Evolutionary conservation across 2,888 invertebrate genomes (phyloP), one percentile per base, ranked within the genome.

Genomic region (Anagyrus pseudococci): DNA sequence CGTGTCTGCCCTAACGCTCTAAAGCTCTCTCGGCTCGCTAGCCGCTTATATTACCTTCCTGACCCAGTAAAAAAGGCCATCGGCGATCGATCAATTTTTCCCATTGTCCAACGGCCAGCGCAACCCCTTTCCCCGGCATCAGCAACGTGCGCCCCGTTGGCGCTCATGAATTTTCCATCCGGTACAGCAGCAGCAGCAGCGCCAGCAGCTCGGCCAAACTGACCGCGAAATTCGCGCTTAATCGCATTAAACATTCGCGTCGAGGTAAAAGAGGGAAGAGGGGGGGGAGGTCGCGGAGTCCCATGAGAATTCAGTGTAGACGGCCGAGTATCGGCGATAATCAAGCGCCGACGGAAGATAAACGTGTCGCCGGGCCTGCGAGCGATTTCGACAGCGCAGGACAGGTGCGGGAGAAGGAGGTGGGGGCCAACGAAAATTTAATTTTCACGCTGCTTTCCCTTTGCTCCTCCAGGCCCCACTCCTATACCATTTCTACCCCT

Each of bases 211-310:
- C 15, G n/a, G 25, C 40, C 25, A 56, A 57, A 53, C 37, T 44
- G 49, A 64, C 47, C 53, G 25, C 48, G 26, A 60, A 64, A 64
- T 64, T 60, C 33, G 43, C 57, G 33, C 48, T 60, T 60, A 57
- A 64, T 64, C 48, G 56, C 49, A 54, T 54, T 50, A 50, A 44
- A 49, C 46, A 40, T 41, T 50, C 33, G 25, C 13, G 33, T 23
- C 37, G 20, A 4, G 57, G n/a, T n/a, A n/a, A n/a, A n/a, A n/a
- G n/a, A n/a, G n/a, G n/a, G n/a, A n/a, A n/a, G n/a, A n/a, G n/a
- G n/a, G n/a, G n/a, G n/a, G n/a, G n/a, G n/a, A n/a, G n/a, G n/a
- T n/a, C n/a, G n/a, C n/a, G n/a, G n/a, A 13, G 13, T 8, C 4
- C 33, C 33, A 8, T 10, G 33, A 19, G 29, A 10, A 33, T 33